A percentile compares a stretch with the other conserved stretches of the same genome.
Conservation (phyloP, 2,113 vertebrate species). For the Myrmecobius fasciatus region DNA sequence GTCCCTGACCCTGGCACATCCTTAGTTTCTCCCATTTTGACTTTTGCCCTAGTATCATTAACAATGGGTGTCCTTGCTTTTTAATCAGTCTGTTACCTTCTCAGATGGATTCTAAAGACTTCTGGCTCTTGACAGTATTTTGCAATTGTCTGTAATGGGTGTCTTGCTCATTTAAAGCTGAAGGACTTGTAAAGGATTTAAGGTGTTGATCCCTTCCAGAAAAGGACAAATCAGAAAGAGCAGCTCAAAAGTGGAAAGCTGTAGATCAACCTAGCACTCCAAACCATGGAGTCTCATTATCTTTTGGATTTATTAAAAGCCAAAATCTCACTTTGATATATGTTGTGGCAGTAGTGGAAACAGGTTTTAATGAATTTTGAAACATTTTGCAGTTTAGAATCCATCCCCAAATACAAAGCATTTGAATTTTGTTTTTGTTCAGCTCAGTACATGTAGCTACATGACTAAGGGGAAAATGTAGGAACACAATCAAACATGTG, state of each 20-base stretch:
- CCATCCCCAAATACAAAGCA: constrained; percentile 25
- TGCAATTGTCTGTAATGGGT: constrained; percentile 59
- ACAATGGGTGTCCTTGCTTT: not conserved
- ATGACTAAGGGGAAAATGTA: not conserved
- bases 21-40: constrained; percentile 32
- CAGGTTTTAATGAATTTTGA: constrained; percentile 25
- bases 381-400: constrained; percentile 3
- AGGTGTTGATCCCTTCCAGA: constrained; percentile 61
- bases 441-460: not conserved
- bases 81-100: constrained; percentile 24
- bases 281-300: constrained; percentile 2
- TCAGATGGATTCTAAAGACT: constrained; percentile 34
- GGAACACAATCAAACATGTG: not conserved
- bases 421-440: constrained; percentile 33
- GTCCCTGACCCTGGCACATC: not conserved
- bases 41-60: not conserved
- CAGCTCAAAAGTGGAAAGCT: constrained; percentile 62
- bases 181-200: constrained; percentile 61
- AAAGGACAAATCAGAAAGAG: constrained; percentile 62
- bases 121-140: constrained; percentile 60
- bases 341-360: not conserved
- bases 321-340: constrained; percentile 14
- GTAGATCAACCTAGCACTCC: constrained; percentile 40
- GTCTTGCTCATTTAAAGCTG: constrained; percentile 55
- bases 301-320: not conserved